Base-by-base conservation (phyloP, 2,888 invertebrate genomes). In the Disparrhopalites patrizii region DNA sequence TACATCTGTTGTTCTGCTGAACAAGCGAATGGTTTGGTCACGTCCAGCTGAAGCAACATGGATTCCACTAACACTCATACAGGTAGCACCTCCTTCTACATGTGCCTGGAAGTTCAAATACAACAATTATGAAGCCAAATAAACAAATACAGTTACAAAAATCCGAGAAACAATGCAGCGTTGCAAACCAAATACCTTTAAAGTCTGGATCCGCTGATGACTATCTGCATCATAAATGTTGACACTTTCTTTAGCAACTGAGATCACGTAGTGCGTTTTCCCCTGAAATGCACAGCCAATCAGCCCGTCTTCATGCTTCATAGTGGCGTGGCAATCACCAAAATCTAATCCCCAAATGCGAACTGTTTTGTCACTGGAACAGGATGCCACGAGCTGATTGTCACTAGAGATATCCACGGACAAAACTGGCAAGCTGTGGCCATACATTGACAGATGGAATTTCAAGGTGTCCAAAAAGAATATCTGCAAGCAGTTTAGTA, bases 271-370 rank as follows among this genome's bases (percentile, higher is more conserved):
- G 79, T 97, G 97, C 3, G 94, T 96, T 74, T 85, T 87, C 0
- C 93, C 90, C 23, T 96, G 86, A 78, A 99, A 99, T 76, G 89
- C 86, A 33, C 98, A 79, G 33, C 89, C 86, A 67, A 93, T 94
- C 10, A 99, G 87, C 0, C 95, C 91, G 79, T 96, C 95, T 76
- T 97, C 94, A 79, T 99, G 98, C 0, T 96, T 93, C 73, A 98
- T 84, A 0, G 95, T 95, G 77, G 87, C 87, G 81, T 95, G 97
- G 76, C 96, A 97, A 79, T 99, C 96, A n/a, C 98, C 98, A 79
- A 95, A 98, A 81, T 98, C 96, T 81, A 98, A 84, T 36, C 98
- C 98, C 98, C 98, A 99, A 69, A 99, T 88, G 82, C 97, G 96
- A 30, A 98, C 86, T 79, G 93, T 96, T 43, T 95, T 85, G 82